Base-by-base conservation (phyloP, 2,888 invertebrate species). In the Eilema depressum region DNA sequence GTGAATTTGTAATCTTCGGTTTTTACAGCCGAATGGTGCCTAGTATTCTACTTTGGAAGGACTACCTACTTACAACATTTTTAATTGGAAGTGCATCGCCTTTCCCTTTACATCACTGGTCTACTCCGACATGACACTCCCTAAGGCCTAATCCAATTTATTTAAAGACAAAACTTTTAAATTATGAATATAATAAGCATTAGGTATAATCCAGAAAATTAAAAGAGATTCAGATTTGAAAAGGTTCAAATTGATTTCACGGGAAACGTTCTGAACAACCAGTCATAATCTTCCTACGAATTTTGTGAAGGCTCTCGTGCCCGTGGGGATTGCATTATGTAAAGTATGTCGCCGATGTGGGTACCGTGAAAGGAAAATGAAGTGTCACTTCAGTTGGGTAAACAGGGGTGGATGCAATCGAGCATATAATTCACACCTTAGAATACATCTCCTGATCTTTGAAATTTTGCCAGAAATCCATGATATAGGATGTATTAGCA, bases 311-410 rank as follows among this genome's bases (percentile, higher is more conserved):
- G 77, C 75, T 73, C 81, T 78, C 70, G 76, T 80, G 75, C 10
- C 77, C 83, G 74, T 74, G 70, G 81, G 80, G 82, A 86, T 86
- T 88, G 86, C 88, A 91, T 91, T 91, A 92, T 89, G 91, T 86
- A 89, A 90, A 89, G 87, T 88, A 78, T 82, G 75, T 70, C 70
- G 66, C 41, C 64, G 65, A 74, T 66, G 60, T 63, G 63, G 30
- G 79, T 74, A 65, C 70, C 66, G 75, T 87, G 88, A 86, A 90
- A 87, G 79, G 89, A 88, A 89, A 92, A 91, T 88, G 87, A 88
- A 91, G 91, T 89, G 89, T 88, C 88, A 86, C 88, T 76, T 74
- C 66, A 80, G 81, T 75, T 74, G 78, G 73, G 82, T 82, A 87
- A 87, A 88, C 86, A 88, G 70, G 79, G 80, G 76, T 73, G 66